Percentiles rank a stretch among this genome's conserved stretches.
Evolutionary conservation across 2,888 invertebrate species (phyloP).

Genomic region (Dolichopus griseipennis): DNA sequence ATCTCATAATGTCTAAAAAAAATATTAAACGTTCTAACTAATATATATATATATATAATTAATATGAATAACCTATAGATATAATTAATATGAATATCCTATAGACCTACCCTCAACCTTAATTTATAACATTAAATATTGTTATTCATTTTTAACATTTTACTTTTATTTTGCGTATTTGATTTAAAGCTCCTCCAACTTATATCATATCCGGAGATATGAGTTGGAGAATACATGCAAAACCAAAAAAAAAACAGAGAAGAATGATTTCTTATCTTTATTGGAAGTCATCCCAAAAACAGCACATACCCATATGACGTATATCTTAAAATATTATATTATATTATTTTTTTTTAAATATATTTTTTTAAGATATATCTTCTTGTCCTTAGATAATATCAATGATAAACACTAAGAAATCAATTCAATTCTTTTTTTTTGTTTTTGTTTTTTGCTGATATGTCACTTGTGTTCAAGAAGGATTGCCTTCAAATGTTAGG

Average conservation of each 20-base stretch:
- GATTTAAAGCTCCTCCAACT: background rate
- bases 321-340: too few species aligned
- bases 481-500: background rate
- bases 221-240: background rate
- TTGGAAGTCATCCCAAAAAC: too few species aligned
- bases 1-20: too few species aligned
- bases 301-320: too few species aligned
- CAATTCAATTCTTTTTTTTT: background rate
- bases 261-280: background rate
- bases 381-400: background rate
- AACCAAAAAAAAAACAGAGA: background rate
- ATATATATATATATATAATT: too few species aligned
- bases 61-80: too few species aligned
- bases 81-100: too few species aligned
- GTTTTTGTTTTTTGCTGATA: background rate
- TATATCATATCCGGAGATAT: background rate
- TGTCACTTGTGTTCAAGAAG: conserved; percentile 2
- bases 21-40: too few species aligned
- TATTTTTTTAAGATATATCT: too few species aligned
- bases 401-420: conserved; percentile 1
- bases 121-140: too few species aligned
- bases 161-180: conserved; percentile 1
- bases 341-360: too few species aligned
- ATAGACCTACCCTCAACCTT: too few species aligned
- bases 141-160: background rate